A percentile compares a stretch with the other conserved stretches of the same genome.
These are phyloP conservation scores for Phyllostomus hastatus DNA, from an alignment of 2,113 vertebrate genomes.

Conservation along the genomic window DNA sequence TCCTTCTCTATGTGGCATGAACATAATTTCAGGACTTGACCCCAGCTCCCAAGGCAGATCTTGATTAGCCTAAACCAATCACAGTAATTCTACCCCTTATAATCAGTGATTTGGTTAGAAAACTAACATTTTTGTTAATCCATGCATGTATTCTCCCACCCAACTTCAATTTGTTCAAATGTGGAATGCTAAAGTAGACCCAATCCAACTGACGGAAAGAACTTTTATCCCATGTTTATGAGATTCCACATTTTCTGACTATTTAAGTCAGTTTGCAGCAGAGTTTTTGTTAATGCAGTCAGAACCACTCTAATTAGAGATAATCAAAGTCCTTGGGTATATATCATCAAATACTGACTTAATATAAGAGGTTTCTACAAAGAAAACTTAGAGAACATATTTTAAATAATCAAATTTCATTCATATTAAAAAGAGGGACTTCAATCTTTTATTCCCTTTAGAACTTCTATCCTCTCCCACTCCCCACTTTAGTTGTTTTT, in stretches of 20 bases:
- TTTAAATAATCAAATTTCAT: constrained; percentile 22
- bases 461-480: not conserved
- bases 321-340: not conserved
- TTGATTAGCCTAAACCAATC: not conserved
- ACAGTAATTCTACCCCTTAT: not conserved
- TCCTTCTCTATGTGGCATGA: not conserved
- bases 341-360: not conserved
- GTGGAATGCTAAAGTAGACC: not conserved
- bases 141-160: not conserved
- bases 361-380: not conserved
- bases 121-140: not conserved
- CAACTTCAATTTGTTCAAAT: not conserved
- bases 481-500: not conserved
- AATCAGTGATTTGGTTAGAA: not conserved
- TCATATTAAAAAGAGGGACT: not conserved
- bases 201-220: not conserved
- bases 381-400: not conserved
- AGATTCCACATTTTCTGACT: not conserved
- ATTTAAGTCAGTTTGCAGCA: not conserved
- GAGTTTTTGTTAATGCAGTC: not conserved
- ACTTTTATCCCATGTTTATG: not conserved
- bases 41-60: not conserved
- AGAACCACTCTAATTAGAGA: not conserved
- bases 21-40: not conserved
- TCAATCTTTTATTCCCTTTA: not conserved